Evolutionary conservation across 2,113 vertebrate genomes (phyloP).

Genomic region (Aspiorhynchus laticeps): DNA sequence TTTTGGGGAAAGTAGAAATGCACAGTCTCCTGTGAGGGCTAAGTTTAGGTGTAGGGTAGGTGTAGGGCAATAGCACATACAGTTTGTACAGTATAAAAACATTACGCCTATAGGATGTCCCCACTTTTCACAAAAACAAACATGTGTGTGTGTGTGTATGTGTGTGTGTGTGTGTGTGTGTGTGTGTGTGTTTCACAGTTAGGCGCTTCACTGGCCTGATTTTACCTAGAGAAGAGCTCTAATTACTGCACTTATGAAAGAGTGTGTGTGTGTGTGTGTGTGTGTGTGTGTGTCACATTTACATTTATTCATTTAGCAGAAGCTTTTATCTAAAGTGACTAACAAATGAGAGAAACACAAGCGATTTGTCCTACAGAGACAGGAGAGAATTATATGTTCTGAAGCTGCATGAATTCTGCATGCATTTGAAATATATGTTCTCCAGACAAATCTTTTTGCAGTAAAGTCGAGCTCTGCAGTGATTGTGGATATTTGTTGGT

Average conservation of each 20-base stretch:
- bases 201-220: neutral
- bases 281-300: constrained; percentile 6
- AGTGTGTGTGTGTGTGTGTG: neutral
- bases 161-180: neutral
- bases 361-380: neutral
- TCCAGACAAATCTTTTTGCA: no score
- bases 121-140: no score
- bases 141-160: neutral
- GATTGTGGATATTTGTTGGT: no score
- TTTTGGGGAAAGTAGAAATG: no score
- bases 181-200: neutral
- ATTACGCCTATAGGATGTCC: no score
- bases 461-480: no score
- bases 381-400: neutral
- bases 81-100: no score
- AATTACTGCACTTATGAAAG: neutral
- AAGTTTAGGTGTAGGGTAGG: no score
- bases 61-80: no score
- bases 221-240: neutral
- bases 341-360: neutral
- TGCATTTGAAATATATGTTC: no score
- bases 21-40: no score
- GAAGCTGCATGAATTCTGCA: no score
- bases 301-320: neutral
- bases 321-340: constrained; percentile 15